Percentiles rank a stretch among this genome's conserved stretches.
Evolutionary conservation across 2,797 vertebrate species (phyloP).

Genomic region (Prionace glauca): DNA sequence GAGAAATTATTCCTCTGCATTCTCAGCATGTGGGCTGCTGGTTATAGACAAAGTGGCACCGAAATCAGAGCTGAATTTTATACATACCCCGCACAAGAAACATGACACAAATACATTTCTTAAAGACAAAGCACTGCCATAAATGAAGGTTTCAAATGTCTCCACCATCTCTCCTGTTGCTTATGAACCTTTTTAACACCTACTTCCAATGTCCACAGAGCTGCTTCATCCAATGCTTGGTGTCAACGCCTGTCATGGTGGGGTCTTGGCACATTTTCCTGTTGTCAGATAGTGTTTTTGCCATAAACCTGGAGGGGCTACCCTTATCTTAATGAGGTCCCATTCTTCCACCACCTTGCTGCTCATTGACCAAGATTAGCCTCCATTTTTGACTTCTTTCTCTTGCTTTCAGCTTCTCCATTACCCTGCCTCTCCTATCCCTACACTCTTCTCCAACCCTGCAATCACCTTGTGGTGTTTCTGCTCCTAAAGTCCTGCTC

Average conservation of each 20-base stretch:
- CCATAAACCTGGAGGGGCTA: not conserved
- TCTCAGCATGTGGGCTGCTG: too few relatives aligned
- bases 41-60: too few relatives aligned
- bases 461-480: not conserved
- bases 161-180: not conserved
- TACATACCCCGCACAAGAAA: too few relatives aligned
- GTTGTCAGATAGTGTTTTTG: not conserved
- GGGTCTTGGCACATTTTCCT: not conserved
- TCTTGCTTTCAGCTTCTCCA: not conserved
- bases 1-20: too few relatives aligned
- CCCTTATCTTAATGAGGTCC: not conserved
- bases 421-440: not conserved
- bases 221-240: not conserved
- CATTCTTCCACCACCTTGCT: not conserved
- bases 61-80: too few relatives aligned
- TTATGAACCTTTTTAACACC: not conserved
- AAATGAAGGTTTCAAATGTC: not conserved
- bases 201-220: not conserved
- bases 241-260: not conserved
- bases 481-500: not conserved
- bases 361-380: not conserved
- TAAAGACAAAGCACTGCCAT: too few relatives aligned
- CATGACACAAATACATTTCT: too few relatives aligned
- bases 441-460: not conserved
- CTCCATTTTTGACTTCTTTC: not conserved